A percentile compares a stretch with the other conserved stretches of the same genome.
Conservation (phyloP, 2,797 vertebrate genomes). For the Perdix hodgsoniae region DNA sequence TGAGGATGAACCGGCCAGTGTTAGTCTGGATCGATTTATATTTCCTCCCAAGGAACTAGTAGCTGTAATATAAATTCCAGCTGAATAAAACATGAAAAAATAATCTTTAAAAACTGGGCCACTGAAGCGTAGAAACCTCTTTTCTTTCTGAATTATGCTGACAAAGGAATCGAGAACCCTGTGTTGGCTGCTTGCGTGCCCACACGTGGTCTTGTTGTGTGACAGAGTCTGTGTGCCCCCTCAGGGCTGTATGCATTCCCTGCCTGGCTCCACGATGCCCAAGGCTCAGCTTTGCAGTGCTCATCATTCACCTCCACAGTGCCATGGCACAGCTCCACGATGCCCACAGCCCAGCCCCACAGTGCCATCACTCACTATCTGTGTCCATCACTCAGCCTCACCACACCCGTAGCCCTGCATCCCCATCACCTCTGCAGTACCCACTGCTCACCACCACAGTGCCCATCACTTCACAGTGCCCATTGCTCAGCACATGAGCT, state of each 20-base stretch:
- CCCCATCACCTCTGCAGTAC: too few species aligned
- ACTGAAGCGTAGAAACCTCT: background rate
- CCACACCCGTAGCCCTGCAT: too few species aligned
- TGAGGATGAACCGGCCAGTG: background rate
- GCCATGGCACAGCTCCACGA: background rate
- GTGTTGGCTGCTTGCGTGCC: rapidly evolving
- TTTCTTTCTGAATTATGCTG: background rate
- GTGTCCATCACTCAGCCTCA: too few species aligned
- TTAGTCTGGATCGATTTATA: background rate
- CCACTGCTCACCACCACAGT: too few species aligned
- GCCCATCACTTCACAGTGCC: rapidly evolving
- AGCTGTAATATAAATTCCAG: slow-evolving; percentile 35
- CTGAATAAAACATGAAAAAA: slow-evolving; percentile 62
- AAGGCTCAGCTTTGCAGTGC: rapidly evolving
- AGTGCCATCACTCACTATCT: too few species aligned
- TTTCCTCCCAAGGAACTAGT: background rate
- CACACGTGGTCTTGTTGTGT: rapidly evolving
- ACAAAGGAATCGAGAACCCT: rapidly evolving
- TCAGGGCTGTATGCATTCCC: rapidly evolving
- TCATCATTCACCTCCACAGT: rapidly evolving
- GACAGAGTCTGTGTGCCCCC: rapidly evolving
- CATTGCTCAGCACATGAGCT: rapidly evolving
- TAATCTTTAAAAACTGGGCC: background rate
- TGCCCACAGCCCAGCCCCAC: too few species aligned
- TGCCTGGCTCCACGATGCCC: rapidly evolving